Conservation (phyloP, 2,797 vertebrate species). For the Coregonus sp. region DNA sequence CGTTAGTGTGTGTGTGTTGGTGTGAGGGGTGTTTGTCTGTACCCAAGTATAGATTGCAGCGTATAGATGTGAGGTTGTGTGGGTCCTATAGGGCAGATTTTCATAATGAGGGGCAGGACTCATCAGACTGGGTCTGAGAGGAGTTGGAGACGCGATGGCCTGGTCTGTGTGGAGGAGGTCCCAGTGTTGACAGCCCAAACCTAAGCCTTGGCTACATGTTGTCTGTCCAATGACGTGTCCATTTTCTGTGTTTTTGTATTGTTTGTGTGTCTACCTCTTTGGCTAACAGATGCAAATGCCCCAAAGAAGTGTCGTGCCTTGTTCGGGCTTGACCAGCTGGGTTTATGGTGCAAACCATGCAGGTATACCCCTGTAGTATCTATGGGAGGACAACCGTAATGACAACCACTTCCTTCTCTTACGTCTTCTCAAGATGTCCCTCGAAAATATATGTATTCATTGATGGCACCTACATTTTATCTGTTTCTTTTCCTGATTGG, state of each 20-base stretch:
- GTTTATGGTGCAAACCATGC: constrained; percentile 99
- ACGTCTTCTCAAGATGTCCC: constrained; percentile 56
- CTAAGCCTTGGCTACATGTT: constrained; percentile 87
- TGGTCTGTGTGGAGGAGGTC: constrained; percentile 81
- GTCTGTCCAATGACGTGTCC: constrained; percentile 90
- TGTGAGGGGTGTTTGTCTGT: constrained; percentile 57
- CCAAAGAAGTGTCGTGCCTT: constrained; percentile 99
- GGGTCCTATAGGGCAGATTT: constrained; percentile 15
- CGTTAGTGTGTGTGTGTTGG: constrained; percentile 56
- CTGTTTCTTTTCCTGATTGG: constrained; percentile 51
- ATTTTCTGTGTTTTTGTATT: constrained; percentile 84
- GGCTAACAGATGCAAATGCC: constrained; percentile 99
- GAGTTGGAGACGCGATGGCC: constrained; percentile 68
- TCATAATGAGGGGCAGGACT: constrained; percentile 32
- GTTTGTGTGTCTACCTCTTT: constrained; percentile 76
- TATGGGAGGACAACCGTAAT: constrained; percentile 83
- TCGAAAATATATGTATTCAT: constrained; percentile 42
- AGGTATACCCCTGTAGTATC: constrained; percentile 95
- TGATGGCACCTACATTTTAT: constrained; percentile 64
- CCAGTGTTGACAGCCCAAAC: constrained; percentile 84
- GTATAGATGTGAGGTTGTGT: constrained; percentile 23
- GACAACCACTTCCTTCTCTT: constrained; percentile 67
- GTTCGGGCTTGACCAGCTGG: constrained; percentile 99
- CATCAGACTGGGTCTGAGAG: constrained; percentile 61
- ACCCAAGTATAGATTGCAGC: constrained; percentile 3